A percentile compares a stretch with the other conserved stretches of the same genome.
Conservation (phyloP, 2,888 invertebrate genomes). For the Anthrax anthrax region DNA sequence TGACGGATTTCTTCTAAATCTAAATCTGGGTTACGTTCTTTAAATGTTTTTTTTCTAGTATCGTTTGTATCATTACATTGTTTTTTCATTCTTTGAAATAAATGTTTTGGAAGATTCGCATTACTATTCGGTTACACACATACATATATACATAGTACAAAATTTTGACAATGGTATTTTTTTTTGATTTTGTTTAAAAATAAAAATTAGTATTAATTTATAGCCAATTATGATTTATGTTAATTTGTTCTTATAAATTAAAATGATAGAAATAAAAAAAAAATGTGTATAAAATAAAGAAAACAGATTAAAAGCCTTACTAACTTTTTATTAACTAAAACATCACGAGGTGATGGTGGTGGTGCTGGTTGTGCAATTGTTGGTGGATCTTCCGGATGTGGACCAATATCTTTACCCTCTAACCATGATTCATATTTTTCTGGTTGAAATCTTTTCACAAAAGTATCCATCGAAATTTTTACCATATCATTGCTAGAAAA, state of each 20-base stretch:
- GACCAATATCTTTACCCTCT: slow-evolving; percentile 75
- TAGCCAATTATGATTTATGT: too few species aligned
- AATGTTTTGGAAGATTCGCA: slow-evolving; percentile 18
- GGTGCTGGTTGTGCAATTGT: slow-evolving; percentile 58
- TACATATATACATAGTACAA: too few species aligned
- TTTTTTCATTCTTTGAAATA: slow-evolving; percentile 31
- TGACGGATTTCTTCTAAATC: slow-evolving; percentile 34
- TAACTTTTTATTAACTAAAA: slow-evolving; percentile 63
- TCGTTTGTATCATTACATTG: slow-evolving; percentile 25
- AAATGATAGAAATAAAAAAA: too few species aligned
- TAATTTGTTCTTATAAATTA: too few species aligned
- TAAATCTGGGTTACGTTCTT: slow-evolving; percentile 34
- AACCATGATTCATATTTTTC: slow-evolving; percentile 83
- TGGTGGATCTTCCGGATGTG: slow-evolving; percentile 80
- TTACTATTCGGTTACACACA: too few species aligned
- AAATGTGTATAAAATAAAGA: too few species aligned
- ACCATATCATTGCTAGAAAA: slow-evolving; percentile 89
- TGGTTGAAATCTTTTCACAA: slow-evolving; percentile 86
- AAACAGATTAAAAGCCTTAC: slow-evolving; percentile 20
- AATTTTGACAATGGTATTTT: too few species aligned
- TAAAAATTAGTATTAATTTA: too few species aligned
- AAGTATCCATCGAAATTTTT: slow-evolving; percentile 97
- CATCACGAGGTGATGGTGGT: slow-evolving; percentile 64
- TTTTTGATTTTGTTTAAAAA: too few species aligned
- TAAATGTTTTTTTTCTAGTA: slow-evolving; percentile 31